These are phyloP conservation scores for Dallia pectoralis DNA, from an alignment of 2,797 vertebrate genomes.

Conservation along the genomic window DNA sequence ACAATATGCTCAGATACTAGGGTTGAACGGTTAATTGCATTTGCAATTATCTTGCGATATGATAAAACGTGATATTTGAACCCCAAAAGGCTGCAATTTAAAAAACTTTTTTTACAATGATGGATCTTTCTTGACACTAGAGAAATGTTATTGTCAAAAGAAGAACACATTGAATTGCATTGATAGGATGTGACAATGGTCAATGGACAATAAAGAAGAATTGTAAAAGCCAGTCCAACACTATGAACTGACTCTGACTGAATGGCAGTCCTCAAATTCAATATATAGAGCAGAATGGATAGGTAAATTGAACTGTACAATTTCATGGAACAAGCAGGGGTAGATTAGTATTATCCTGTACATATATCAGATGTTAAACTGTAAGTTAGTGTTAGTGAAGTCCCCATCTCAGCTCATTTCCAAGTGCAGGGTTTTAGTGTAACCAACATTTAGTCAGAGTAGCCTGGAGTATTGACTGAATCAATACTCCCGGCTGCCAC, in stretches of 20 bases:
- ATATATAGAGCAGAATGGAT: not conserved
- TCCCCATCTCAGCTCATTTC: not conserved
- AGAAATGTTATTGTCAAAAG: not conserved
- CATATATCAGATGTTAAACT: not conserved
- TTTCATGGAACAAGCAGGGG: not conserved
- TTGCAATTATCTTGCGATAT: too few species aligned
- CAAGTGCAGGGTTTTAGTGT: not conserved
- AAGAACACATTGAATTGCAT: not conserved
- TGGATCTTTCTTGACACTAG: too few species aligned
- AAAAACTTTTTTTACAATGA: too few species aligned
- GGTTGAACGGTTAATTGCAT: too few species aligned
- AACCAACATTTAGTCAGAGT: not conserved
- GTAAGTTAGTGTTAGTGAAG: not conserved
- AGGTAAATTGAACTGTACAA: constrained; percentile 2
- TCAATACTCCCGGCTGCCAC: not conserved
- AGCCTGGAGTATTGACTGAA: too few species aligned
- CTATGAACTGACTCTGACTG: not conserved
- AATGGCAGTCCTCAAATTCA: not conserved
- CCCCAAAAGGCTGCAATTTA: too few species aligned
- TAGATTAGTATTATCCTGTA: not conserved
- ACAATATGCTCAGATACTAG: not conserved
- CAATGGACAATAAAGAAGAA: constrained; percentile 3
- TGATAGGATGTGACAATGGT: not conserved
- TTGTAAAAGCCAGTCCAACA: not conserved
- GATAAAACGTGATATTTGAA: too few species aligned